These are phyloP conservation scores for Drosophila subsilvestris DNA, from an alignment of 2,888 invertebrate genomes.

Conservation along the genomic window DNA sequence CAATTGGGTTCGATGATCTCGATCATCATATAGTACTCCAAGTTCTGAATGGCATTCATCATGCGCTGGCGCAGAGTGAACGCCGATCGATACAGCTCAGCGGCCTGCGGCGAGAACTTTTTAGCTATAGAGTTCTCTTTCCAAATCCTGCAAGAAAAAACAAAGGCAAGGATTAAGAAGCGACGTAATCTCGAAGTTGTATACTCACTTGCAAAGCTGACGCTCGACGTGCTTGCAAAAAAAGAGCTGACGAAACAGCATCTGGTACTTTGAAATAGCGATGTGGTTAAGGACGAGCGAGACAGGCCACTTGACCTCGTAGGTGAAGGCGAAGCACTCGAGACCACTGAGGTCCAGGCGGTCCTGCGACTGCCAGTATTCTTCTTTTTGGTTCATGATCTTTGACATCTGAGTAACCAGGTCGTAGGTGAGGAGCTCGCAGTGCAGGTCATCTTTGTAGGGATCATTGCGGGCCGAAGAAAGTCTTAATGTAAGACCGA, in stretches of 20 bases:
- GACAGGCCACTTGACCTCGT: slow-evolving; percentile 98
- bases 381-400: slow-evolving; percentile 93
- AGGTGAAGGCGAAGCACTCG: slow-evolving; percentile 97
- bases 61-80: slow-evolving; percentile 97
- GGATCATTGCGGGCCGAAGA: slow-evolving; percentile 96
- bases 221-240: slow-evolving; percentile 98
- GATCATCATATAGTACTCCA: slow-evolving; percentile 99
- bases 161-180: too few relatives aligned
- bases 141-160: slow-evolving; percentile 90
- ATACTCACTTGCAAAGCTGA: slow-evolving; percentile 86
- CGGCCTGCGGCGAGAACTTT: slow-evolving; percentile 88
- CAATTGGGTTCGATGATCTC: slow-evolving; percentile 99
- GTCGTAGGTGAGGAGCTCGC: slow-evolving; percentile 94
- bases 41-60: slow-evolving; percentile 97
- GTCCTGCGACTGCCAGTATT: slow-evolving; percentile 88
- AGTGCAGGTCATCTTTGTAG: slow-evolving; percentile 96
- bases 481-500: slow-evolving; percentile 94
- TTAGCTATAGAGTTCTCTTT: slow-evolving; percentile 96
- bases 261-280: slow-evolving; percentile 96
- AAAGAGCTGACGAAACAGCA: slow-evolving; percentile 97
- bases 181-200: too few relatives aligned
- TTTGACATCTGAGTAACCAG: slow-evolving; percentile 96
- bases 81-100: slow-evolving; percentile 92
- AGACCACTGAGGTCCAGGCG: slow-evolving; percentile 90
- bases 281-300: slow-evolving; percentile 96